phyloP scores from a whole-genome alignment of 1,140 invertebrate genomes.

The Campoletis sonorensis region DNA sequence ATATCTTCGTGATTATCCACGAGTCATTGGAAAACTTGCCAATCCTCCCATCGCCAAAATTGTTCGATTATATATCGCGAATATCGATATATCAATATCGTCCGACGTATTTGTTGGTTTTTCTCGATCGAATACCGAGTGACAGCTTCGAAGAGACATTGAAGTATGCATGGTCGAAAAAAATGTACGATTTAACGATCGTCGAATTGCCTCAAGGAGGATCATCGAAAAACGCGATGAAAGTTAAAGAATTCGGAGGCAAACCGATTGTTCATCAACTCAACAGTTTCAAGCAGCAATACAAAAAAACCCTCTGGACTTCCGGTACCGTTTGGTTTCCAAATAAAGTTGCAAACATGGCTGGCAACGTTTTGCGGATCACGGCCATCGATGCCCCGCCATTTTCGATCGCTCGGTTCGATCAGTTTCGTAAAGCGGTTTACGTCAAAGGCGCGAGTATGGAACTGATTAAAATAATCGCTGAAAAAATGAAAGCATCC shows the following conservation, averaged over 20 bases:
- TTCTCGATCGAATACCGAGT: background rate
- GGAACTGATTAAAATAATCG: background rate
- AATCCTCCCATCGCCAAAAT: background rate
- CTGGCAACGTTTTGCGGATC: conserved; percentile 39
- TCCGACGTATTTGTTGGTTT: conserved; percentile 35
- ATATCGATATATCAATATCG: conserved; percentile 17
- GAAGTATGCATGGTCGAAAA: conserved; percentile 41
- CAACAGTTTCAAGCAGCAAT: conserved; percentile 39
- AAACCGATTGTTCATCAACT: conserved; percentile 41
- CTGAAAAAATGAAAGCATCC: background rate
- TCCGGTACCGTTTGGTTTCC: conserved; percentile 28
- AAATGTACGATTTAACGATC: conserved; percentile 46
- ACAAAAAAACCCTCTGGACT: background rate
- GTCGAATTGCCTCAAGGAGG: conserved; percentile 18
- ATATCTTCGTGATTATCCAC: background rate
- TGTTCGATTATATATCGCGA: conserved; percentile 26
- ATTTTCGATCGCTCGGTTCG: background rate
- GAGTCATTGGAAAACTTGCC: background rate
- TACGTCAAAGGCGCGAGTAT: background rate
- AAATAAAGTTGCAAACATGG: conserved; percentile 41
- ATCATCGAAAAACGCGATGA: background rate
- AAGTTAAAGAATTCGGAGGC: too few species aligned
- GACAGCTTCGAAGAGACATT: conserved; percentile 34
- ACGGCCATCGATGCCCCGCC: background rate
- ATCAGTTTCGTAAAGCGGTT: background rate